Base-by-base conservation (phyloP, 2,113 vertebrate genomes). In the Montifringilla adamsi region DNA sequence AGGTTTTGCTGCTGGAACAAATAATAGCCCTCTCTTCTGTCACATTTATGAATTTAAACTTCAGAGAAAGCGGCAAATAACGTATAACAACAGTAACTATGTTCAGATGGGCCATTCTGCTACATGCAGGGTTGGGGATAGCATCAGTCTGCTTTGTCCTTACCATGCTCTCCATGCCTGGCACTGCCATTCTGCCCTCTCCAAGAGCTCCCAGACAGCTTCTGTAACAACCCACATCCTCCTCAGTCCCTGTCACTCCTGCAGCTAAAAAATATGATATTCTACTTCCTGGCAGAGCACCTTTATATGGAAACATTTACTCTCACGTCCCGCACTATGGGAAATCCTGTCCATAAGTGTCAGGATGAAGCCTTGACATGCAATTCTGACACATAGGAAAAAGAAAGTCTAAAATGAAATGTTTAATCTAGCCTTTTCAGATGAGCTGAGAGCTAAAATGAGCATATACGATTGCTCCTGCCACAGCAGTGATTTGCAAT, bases 1-100 rank as follows among this genome's bases (percentile, higher is more conserved):
- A 74, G 27, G 44, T 86, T 94, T 95, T 95, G 96, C 60, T 17
- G 8, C 78, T 91, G 27, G 62, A 93, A 58, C 70, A 83, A 93
- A 73, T 33, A 77, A 84, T 74, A 97, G 68, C 80, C 95, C 95
- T 96, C 69, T 94, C 76, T 69, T 91, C 75, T 95, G 91, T 49
- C 73, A 90, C 46, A 39, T 89, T 74, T 85, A 70, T 43, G 49
- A 80, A 96, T 63, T 76, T 53, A 81, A 89, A 83, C 64, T 84
- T 59, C 58, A 93, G 91, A 95, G 77, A 81, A 96, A 74, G 74
- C 93, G 92, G 87, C 62, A 92, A 96, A 81, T 52, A 94, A 68
- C 11, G 3, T 76, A 26, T 46, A 97, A 89, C 88, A 96, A 66
- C 43, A 86, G 49, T 21, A 69, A 74, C 50, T 77, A n/a, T 43